Evolutionary conservation across 2,797 vertebrate species (phyloP).

Genomic region (Sebastes flavidus): DNA sequence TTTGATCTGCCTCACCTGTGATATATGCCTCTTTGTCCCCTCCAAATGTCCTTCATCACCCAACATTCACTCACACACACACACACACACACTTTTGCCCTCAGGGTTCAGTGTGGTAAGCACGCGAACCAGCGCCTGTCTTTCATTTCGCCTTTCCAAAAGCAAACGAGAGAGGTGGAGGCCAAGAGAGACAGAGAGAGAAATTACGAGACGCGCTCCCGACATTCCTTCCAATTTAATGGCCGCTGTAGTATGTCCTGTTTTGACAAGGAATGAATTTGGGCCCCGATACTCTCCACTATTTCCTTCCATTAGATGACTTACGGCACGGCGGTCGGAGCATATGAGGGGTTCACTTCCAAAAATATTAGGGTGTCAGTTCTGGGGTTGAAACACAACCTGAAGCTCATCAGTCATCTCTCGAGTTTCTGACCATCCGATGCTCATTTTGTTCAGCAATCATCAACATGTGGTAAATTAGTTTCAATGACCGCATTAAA

Average conservation of each 20-base stretch:
- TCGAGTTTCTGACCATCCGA: not conserved
- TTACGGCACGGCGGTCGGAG: constrained; percentile 28
- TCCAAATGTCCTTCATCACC: constrained; percentile 58
- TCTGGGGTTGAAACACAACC: constrained; percentile 45
- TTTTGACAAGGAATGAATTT: constrained; percentile 72
- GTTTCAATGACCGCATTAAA: not conserved
- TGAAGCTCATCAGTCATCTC: constrained; percentile 34
- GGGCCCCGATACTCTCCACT: constrained; percentile 38
- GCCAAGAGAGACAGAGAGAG: constrained; percentile 64
- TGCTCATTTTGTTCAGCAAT: not conserved
- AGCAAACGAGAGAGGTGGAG: constrained; percentile 50
- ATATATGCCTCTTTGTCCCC: constrained; percentile 56
- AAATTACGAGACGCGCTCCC: constrained; percentile 66
- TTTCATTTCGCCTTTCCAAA: constrained; percentile 72
- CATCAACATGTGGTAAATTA: constrained; percentile 25
- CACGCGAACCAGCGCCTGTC: constrained; percentile 68
- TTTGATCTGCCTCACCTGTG: constrained; percentile 69
- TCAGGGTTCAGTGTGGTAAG: constrained; percentile 54
- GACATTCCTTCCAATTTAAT: constrained; percentile 74
- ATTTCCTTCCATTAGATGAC: constrained; percentile 62
- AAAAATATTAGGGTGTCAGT: constrained; percentile 41
- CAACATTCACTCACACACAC: constrained; percentile 27
- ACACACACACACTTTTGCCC: constrained; percentile 31
- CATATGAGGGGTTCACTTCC: constrained; percentile 29
- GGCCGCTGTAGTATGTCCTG: constrained; percentile 70